phyloP scores from a whole-genome alignment of 2,113 vertebrate species.

The Ammodramus savannarum region DNA sequence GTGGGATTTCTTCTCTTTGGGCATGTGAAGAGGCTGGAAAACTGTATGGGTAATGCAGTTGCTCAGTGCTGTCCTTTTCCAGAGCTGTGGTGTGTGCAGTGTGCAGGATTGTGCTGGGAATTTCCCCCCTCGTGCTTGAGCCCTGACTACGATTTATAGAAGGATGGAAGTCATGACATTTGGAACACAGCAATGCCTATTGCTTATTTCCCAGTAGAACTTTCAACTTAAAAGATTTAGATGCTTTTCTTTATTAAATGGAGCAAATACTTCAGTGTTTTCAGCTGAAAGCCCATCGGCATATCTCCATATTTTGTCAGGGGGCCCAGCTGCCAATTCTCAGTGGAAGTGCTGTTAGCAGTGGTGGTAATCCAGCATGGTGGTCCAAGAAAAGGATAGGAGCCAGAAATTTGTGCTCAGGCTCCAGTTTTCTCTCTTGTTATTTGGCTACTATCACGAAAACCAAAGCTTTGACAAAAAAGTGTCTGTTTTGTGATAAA shows the following conservation, averaged over 20 bases:
- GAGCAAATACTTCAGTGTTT: constrained; percentile 1
- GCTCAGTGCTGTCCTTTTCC: background rate
- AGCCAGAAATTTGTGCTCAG: constrained; percentile 39
- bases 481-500: background rate
- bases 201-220: constrained; percentile 63
- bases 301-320: constrained; percentile 37
- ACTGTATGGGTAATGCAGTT: background rate
- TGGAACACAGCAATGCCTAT: constrained; percentile 22
- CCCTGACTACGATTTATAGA: background rate
- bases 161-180: constrained; percentile 25
- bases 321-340: constrained; percentile 43
- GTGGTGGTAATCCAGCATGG: constrained; percentile 49
- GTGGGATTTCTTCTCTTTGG: background rate
- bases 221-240: constrained; percentile 48
- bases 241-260: constrained; percentile 57
- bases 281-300: constrained; percentile 31
- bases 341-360: constrained; percentile 31
- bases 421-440: constrained; percentile 4
- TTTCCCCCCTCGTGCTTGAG: background rate
- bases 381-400: constrained; percentile 33
- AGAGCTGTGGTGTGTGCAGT: background rate
- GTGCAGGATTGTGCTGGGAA: background rate
- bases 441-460: background rate
- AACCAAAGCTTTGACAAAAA: background rate
- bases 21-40: background rate